Evolutionary conservation across 92 coral and sea anemone genomes (phyloP).

Genomic region (Scolanthus callimorphus): DNA sequence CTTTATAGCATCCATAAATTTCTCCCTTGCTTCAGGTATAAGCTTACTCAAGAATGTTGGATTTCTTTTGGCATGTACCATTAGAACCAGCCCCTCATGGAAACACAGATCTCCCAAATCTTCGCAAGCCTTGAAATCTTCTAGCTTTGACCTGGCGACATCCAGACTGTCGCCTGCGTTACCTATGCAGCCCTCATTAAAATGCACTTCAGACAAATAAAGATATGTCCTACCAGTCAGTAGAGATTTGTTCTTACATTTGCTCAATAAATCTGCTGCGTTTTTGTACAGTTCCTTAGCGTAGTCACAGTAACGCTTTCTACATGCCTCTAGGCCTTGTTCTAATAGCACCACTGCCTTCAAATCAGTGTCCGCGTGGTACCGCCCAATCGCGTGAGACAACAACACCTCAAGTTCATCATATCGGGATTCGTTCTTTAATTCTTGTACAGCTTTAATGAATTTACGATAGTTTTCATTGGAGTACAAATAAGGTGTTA

Average conservation of each 20-base stretch:
- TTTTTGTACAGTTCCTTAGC: conserved; percentile 78
- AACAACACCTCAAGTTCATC: conserved; percentile 61
- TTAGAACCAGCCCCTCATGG: conserved; percentile 75
- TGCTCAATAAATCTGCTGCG: conserved; percentile 68
- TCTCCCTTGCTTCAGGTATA: conserved; percentile 68
- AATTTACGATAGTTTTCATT: conserved; percentile 60
- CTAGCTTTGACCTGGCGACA: conserved; percentile 78
- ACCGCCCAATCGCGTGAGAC: conserved; percentile 42
- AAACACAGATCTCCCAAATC: conserved; percentile 85
- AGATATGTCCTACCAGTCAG: conserved; percentile 79
- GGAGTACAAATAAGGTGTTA: conserved; percentile 37
- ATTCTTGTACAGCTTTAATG: conserved; percentile 47
- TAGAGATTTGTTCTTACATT: conserved; percentile 77
- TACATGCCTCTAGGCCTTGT: conserved; percentile 75
- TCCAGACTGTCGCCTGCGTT: conserved; percentile 91
- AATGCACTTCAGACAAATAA: conserved; percentile 80
- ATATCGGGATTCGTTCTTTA: conserved; percentile 49
- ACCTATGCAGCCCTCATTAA: conserved; percentile 74
- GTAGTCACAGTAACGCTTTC: conserved; percentile 53
- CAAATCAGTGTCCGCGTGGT: conserved; percentile 53
- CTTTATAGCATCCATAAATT: conserved; percentile 71
- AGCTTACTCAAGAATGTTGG: conserved; percentile 62
- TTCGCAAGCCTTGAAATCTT: conserved; percentile 65
- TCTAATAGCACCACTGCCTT: conserved; percentile 71
- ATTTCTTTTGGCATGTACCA: conserved; percentile 75